Percentiles rank a stretch among this genome's conserved stretches.
phyloP scores from a whole-genome alignment of 2,797 vertebrate genomes.

The Intellagama lesueurii region DNA sequence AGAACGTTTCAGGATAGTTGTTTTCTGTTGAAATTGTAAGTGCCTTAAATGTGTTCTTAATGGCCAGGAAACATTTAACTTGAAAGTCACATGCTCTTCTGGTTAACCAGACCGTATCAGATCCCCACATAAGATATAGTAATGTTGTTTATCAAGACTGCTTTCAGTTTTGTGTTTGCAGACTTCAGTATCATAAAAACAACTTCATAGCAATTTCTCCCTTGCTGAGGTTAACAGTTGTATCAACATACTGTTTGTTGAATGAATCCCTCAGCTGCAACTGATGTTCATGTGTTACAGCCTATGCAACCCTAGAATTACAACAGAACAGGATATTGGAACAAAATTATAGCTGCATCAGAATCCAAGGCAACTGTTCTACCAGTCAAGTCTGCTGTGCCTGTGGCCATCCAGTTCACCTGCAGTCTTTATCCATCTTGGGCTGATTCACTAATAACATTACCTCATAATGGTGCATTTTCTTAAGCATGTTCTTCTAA shows the following conservation, averaged over 20 bases:
- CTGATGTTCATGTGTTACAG: not conserved
- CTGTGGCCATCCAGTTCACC: slow-evolving; percentile 43
- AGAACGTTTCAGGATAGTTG: not conserved
- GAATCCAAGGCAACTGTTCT: rapidly evolving
- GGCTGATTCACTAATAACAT: slow-evolving; percentile 53
- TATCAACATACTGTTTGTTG: not conserved
- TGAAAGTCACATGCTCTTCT: not conserved
- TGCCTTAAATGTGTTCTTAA: not conserved
- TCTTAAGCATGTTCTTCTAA: slow-evolving; percentile 78
- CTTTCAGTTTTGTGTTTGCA: not conserved
- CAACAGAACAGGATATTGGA: not conserved
- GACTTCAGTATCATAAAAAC: no score
- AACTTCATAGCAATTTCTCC: no score
- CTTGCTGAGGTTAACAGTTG: not conserved
- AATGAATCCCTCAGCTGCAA: not conserved
- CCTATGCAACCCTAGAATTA: not conserved
- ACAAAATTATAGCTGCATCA: not conserved
- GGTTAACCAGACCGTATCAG: not conserved
- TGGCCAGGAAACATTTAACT: not conserved
- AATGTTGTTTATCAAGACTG: not conserved
- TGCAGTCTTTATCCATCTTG: slow-evolving; percentile 55
- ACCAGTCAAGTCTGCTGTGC: slow-evolving; percentile 24
- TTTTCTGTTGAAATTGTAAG: not conserved
- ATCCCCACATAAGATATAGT: not conserved
- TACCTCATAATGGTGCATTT: slow-evolving; percentile 61